Base-by-base conservation (phyloP, 1,140 invertebrate species). In the Tetragnatha versicolor region DNA sequence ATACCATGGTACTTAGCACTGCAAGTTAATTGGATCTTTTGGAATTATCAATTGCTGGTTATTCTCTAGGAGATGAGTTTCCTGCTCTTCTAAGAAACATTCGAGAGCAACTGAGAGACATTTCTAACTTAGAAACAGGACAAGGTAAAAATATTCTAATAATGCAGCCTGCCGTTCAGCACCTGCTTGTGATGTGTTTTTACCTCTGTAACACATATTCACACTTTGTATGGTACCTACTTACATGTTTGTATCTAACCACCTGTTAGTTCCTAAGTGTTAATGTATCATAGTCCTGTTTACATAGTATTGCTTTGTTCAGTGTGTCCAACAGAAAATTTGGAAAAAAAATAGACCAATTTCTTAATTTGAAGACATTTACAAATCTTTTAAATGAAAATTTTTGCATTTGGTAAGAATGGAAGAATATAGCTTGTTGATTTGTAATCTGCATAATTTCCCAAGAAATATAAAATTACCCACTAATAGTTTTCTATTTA, bases 61-160 rank as follows among this genome's bases (percentile, higher is more conserved):
- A 55, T 73, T 73, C 39, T 29, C n/a, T 63, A 75, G 72, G 53
- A 47, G 27, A 63, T 75, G 45, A 75, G 20, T 75, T 33, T 31
- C 55, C 58, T 61, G 72, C 39, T 14, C 17, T 63, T 17, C 33
- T 75, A 4, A 63, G 58, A 75, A 75, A 75, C 63, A 75, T 75
- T 37, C 35, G 72, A 42, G 39, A 47, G 37, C 72, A 75, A 25
- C 29, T 75, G 45, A 61, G 42, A 61, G 72, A 75, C 63, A 63
- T 75, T 37, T 63, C 72, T 49, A 47, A 63, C 20, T 49, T 37
- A 49, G 58, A 51, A 37, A 31, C 12, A 31, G n/a, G 20, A 17
- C 25, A 47, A 75, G 72, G 72, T 75, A 75, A 75, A 75, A 37
- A 2, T 42, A 17, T 27, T 25, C 29, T n/a, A 42, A 42, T 12